phyloP scores from a whole-genome alignment of 2,888 invertebrate species.

The Mimas tiliae region DNA sequence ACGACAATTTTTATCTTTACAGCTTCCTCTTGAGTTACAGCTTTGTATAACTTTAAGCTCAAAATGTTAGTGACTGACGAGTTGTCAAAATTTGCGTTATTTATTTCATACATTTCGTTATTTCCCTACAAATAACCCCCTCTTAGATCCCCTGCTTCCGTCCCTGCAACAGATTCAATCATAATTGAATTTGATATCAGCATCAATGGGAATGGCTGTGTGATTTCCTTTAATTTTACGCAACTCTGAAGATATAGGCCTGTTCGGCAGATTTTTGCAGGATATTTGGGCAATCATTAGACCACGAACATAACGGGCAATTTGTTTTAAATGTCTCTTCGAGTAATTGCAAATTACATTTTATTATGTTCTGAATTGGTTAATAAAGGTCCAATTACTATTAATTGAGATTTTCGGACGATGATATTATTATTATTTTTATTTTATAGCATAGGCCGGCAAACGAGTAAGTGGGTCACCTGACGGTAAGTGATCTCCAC shows the following conservation, averaged over 20 bases:
- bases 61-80: no score
- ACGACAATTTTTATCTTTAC: no score
- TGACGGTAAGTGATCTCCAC: no score
- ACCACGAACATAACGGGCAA: constrained; percentile 9
- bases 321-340: constrained; percentile 2
- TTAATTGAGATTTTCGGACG: no score
- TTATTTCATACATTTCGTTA: no score
- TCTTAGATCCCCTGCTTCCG: background rate
- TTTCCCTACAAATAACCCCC: background rate
- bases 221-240: constrained; percentile 23
- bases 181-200: constrained; percentile 24
- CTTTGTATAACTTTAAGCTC: no score
- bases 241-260: constrained; percentile 15
- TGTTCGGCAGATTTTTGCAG: constrained; percentile 2
- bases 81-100: no score
- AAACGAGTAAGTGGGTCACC: no score
- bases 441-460: no score
- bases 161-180: constrained; percentile 19
- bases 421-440: no score
- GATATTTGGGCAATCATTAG: constrained; percentile 8
- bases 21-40: no score
- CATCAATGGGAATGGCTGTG: constrained; percentile 6
- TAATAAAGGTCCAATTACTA: background rate
- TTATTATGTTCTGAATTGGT: background rate
- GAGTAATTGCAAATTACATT: constrained; percentile 2